These are phyloP conservation scores for Dinomys branickii DNA, from an alignment of 2,113 vertebrate species.

Conservation along the genomic window DNA sequence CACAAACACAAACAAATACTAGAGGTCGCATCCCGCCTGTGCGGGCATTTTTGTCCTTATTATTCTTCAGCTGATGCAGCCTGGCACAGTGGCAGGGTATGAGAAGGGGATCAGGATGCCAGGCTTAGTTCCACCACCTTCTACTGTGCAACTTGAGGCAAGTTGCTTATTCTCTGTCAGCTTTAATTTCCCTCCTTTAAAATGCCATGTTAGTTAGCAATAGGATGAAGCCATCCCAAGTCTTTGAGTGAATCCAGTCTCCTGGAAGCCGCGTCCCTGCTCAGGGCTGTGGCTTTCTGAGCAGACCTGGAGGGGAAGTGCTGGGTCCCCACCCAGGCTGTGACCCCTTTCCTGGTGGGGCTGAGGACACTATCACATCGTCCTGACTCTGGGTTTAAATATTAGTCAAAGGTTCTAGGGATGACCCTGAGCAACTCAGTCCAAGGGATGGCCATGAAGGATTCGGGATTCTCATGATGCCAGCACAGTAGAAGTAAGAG, in stretches of 20 bases:
- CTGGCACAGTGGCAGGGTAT: not conserved
- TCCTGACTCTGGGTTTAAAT: not conserved
- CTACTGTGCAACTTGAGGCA: not conserved
- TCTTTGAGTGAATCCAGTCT: not conserved
- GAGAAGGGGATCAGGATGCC: not conserved
- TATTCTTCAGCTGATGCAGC: not conserved
- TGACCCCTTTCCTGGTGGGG: not conserved
- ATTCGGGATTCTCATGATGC: not conserved
- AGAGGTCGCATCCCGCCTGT: not conserved
- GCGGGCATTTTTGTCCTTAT: not conserved
- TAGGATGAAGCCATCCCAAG: not conserved
- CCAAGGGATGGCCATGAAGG: not conserved
- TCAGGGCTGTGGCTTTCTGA: not conserved
- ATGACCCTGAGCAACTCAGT: not conserved
- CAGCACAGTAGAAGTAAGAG: not conserved
- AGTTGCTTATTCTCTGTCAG: not conserved
- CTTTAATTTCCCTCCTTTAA: not conserved
- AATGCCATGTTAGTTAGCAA: not conserved
- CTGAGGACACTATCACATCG: too few relatives aligned
- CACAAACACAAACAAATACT: not conserved
- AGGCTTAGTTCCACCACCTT: not conserved
- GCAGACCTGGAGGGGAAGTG: accelerated
- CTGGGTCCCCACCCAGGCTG: not conserved
- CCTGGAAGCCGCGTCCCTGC: not conserved
- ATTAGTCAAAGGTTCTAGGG: not conserved